phyloP scores from a whole-genome alignment of 2,797 vertebrate species.

The Streptopelia turtur region DNA sequence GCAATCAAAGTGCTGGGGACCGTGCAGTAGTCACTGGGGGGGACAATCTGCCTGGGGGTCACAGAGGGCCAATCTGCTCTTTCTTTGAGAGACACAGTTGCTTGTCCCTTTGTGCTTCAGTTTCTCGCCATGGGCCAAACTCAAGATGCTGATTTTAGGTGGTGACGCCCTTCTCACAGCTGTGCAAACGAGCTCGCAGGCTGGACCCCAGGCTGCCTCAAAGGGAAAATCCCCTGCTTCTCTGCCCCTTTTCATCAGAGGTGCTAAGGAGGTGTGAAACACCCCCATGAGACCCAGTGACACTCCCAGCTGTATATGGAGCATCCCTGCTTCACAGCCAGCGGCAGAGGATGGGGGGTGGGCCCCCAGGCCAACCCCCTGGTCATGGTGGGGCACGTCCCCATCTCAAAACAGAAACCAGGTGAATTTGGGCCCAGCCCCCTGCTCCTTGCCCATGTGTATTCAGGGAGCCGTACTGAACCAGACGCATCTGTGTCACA shows the following conservation, averaged over 20 bases:
- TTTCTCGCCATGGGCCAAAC: background rate
- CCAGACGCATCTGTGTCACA: background rate
- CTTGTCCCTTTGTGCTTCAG: background rate
- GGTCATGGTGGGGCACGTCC: background rate
- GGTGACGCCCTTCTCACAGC: background rate
- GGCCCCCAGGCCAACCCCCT: background rate
- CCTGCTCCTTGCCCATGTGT: background rate
- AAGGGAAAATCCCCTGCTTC: background rate
- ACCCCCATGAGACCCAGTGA: background rate
- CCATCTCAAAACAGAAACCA: background rate
- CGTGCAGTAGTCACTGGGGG: background rate
- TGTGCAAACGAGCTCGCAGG: fast-evolving
- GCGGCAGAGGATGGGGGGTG: background rate
- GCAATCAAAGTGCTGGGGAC: background rate
- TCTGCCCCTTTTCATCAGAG: background rate
- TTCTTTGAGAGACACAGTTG: fast-evolving
- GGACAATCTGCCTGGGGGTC: background rate
- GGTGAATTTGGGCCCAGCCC: background rate
- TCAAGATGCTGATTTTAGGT: background rate
- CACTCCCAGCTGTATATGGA: background rate
- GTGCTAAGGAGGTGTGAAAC: background rate
- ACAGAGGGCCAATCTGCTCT: background rate
- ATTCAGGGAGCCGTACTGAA: background rate
- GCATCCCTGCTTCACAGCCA: background rate
- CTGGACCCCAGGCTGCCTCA: background rate